Conservation (phyloP, 2,113 vertebrate genomes). For the Microtus pennsylvanicus region DNA sequence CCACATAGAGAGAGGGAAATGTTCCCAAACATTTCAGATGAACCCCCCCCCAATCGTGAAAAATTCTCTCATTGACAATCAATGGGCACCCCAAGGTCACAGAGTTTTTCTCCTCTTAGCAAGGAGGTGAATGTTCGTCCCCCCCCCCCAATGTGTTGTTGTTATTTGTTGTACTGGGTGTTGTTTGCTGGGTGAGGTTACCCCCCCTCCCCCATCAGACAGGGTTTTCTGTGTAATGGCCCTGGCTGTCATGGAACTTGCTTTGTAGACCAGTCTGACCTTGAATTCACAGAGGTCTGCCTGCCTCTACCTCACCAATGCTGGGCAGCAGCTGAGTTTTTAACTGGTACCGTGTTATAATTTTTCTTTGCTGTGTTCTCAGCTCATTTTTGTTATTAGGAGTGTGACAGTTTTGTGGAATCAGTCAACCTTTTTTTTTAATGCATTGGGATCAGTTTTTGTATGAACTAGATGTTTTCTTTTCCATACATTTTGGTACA, state of each 20-base stretch:
- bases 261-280: not conserved
- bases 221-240: too few species aligned
- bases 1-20: not conserved
- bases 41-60: not conserved
- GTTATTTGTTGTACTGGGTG: not conserved
- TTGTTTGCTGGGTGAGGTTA: not conserved
- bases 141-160: not conserved
- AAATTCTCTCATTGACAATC: not conserved
- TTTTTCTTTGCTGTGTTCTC: constrained; percentile 24
- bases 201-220: too few species aligned
- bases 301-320: not conserved
- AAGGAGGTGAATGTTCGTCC: not conserved
- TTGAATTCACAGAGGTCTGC: not conserved
- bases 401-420: not conserved
- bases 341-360: not conserved
- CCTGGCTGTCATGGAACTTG: not conserved
- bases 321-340: not conserved
- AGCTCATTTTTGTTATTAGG: not conserved
- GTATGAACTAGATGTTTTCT: constrained; percentile 1
- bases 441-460: not conserved
- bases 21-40: not conserved
- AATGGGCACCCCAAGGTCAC: not conserved
- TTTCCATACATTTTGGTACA: not conserved
- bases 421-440: not conserved
- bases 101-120: not conserved